Evolutionary conservation across 2,888 invertebrate genomes (phyloP).

Genomic region (Hesperia comma): DNA sequence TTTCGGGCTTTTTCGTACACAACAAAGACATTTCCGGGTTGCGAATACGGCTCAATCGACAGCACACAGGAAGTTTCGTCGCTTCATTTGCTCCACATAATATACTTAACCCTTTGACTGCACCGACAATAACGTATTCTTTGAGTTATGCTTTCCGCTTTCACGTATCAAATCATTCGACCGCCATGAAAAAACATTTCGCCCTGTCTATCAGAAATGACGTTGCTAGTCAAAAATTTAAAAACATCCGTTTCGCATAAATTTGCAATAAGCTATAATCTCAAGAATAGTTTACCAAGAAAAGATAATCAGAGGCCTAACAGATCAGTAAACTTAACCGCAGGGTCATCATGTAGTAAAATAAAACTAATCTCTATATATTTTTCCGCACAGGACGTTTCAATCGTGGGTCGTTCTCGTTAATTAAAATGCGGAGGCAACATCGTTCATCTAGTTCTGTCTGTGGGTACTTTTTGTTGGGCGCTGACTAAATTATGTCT

Average conservation of each 20-base stretch:
- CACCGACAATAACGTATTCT: conserved; percentile 58
- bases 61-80: conserved; percentile 69
- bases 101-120: conserved; percentile 58
- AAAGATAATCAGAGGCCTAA: conserved; percentile 42
- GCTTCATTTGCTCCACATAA: conserved; percentile 72
- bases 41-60: conserved; percentile 67
- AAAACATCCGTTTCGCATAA: conserved; percentile 30
- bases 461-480: conserved; percentile 67
- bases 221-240: conserved; percentile 20
- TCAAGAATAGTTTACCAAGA: conserved; percentile 23
- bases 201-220: neutral
- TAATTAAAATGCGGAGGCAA: conserved; percentile 75
- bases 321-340: conserved; percentile 34
- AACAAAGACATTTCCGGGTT: conserved; percentile 77
- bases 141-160: conserved; percentile 46
- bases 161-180: conserved; percentile 34
- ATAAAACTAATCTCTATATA: conserved; percentile 54
- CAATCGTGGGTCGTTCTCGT: conserved; percentile 66
- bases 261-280: conserved; percentile 17
- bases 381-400: conserved; percentile 64
- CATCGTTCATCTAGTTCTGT: conserved; percentile 77
- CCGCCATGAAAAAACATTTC: neutral
- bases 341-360: conserved; percentile 39
- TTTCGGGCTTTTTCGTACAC: conserved; percentile 58
- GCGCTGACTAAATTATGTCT: conserved; percentile 81